These are phyloP conservation scores for Athalia rosae DNA, from an alignment of 2,888 invertebrate genomes.

Conservation along the genomic window DNA sequence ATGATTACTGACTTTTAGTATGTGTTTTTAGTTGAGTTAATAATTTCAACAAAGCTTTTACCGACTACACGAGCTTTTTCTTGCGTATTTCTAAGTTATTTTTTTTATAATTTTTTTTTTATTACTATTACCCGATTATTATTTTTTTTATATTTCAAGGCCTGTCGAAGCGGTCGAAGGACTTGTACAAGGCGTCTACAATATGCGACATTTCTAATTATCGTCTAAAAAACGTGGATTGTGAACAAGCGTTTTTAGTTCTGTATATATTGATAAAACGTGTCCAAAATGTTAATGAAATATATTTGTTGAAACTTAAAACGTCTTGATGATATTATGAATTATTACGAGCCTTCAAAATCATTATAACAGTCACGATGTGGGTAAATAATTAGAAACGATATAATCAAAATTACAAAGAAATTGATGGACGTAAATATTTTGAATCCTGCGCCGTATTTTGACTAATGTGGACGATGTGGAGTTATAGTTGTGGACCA, in stretches of 20 bases:
- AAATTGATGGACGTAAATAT: too few species aligned
- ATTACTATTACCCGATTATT: not conserved
- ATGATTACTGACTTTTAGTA: not conserved
- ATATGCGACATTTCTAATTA: not conserved
- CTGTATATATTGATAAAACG: slow-evolving; percentile 27
- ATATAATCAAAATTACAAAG: too few species aligned
- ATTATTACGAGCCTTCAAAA: too few species aligned
- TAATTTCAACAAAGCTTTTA: slow-evolving; percentile 11
- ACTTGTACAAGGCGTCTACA: not conserved
- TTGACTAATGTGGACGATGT: too few species aligned
- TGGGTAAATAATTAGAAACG: too few species aligned
- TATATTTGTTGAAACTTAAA: slow-evolving; percentile 36
- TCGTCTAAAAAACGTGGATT: slow-evolving; percentile 3
- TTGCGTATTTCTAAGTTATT: not conserved
- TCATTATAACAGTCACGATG: too few species aligned
- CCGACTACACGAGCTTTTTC: slow-evolving; percentile 5
- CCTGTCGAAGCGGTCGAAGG: not conserved
- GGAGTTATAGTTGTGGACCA: too few species aligned
- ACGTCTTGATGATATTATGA: too few species aligned
- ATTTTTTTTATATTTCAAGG: slow-evolving; percentile 9
- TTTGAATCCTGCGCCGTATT: too few species aligned
- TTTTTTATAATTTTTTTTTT: not conserved
- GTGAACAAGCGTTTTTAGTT: slow-evolving; percentile 26
- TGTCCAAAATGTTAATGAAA: slow-evolving; percentile 43
- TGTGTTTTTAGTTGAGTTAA: not conserved